Evolutionary conservation across 2,113 vertebrate species (phyloP).

Genomic region (Panthera leo): DNA sequence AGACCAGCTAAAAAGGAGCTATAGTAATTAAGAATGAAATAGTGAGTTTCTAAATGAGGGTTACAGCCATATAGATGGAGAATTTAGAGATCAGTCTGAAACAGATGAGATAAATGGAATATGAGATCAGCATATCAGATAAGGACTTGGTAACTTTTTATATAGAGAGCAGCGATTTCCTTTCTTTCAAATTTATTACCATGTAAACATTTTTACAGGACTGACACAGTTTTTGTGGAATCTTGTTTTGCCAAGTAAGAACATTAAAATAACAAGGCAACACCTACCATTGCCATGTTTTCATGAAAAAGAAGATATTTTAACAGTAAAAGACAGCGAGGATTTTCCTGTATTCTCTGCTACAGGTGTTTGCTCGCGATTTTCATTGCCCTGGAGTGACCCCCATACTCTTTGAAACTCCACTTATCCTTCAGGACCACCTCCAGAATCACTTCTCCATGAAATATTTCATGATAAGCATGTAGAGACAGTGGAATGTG

Average conservation of each 20-base stretch:
- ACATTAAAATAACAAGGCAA: not conserved
- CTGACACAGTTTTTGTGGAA: not conserved
- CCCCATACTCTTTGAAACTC: not conserved
- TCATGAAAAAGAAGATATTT: not conserved
- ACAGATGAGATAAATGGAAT: not conserved
- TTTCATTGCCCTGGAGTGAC: not conserved
- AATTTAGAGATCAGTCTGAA: not conserved
- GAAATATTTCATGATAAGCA: not conserved
- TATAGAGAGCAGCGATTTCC: not conserved
- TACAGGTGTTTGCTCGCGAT: not conserved
- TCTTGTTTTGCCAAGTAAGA: conserved; percentile 18
- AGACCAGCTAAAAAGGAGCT: not conserved
- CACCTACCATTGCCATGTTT: not conserved
- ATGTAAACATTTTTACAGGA: not conserved
- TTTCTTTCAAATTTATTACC: conserved; percentile 21
- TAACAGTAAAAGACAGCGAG: not conserved
- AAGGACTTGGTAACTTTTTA: not conserved
- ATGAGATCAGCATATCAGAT: not conserved
- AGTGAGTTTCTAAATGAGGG: not conserved
- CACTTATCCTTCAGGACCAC: not conserved
- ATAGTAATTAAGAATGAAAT: conserved; percentile 10
- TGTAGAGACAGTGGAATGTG: not conserved
- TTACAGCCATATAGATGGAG: not conserved
- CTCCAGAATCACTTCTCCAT: not conserved
- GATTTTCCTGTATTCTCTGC: not conserved